Percentiles rank a stretch among this genome's conserved stretches.
phyloP scores from a whole-genome alignment of 2,797 vertebrate genomes.

The Squalus acanthias region DNA sequence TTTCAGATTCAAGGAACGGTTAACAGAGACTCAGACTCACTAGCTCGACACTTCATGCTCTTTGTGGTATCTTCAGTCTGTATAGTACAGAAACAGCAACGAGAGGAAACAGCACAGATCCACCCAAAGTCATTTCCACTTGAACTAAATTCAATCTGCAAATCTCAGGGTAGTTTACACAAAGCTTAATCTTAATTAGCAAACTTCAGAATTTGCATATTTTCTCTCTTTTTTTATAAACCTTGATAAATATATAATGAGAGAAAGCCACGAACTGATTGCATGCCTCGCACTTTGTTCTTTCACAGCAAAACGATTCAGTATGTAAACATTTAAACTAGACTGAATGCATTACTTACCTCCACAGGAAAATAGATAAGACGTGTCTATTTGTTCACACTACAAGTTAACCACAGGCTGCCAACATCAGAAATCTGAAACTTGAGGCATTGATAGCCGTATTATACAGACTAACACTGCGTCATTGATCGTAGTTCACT shows the following conservation, averaged over 20 bases:
- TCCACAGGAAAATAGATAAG: conserved; percentile 16
- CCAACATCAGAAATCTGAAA: neutral
- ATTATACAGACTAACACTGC: neutral
- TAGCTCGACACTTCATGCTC: neutral
- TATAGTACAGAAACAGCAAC: neutral
- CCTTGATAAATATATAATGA: neutral
- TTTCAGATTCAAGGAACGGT: neutral
- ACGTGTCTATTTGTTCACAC: conserved; percentile 1
- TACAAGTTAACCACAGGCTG: neutral
- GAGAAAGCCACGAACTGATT: neutral
- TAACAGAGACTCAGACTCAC: neutral
- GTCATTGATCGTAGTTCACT: neutral
- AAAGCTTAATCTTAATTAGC: neutral
- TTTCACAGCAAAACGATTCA: neutral
- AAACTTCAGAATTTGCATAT: neutral
- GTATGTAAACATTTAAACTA: neutral
- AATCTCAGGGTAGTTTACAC: neutral
- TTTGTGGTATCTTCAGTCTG: neutral
- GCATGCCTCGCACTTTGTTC: neutral
- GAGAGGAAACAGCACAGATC: neutral
- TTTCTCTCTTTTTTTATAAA: neutral
- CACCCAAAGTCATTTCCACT: neutral
- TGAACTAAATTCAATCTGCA: neutral
- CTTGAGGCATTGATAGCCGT: neutral
- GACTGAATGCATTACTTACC: neutral